Base-by-base conservation (phyloP, 2,113 vertebrate species). In the Danio rerio region DNA sequence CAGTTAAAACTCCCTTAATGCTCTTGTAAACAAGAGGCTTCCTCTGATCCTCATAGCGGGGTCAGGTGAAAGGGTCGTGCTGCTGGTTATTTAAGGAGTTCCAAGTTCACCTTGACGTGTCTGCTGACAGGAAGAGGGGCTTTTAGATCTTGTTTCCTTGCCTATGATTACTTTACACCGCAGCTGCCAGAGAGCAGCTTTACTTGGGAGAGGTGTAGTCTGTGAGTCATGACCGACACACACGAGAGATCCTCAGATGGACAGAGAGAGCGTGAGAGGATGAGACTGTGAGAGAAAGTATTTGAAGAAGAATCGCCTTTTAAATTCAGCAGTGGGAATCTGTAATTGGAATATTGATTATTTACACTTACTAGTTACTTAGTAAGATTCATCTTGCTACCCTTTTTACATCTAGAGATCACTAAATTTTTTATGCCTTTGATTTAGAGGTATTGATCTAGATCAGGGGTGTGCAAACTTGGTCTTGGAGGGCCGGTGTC, bases 41-140 rank as follows among this genome's bases (percentile, higher is more conserved):
- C 82, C 73, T 92, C 81, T 92, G 80, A 90, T 90, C 86, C 89
- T 82, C 85, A 85, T 82, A 85, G 87, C 85, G 84, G 87, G 86
- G 83, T 78, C 74, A 71, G 77, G 85, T 86, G 82, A 81, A 84
- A 78, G 88, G 89, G 88, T 91, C 73, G 68, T 20, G 12, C 79
- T 72, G 85, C 55, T 75, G 72, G 90, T 91, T 93, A 94, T 94
- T 94, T 93, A 93, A 93, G 88, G 89, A 86, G 90, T 83, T 89
- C 88, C 90, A 92, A 92, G 91, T 94, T 94, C 92, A 93, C 92
- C 92, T 93, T 94, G 92, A 93, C 88, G 87, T 93, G 83, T 86
- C 89, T 87, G 91, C 89, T 93, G 92, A 94, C 91, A 93, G 92
- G 92, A 93, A 92, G 88, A 90, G 89, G 86, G 85, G 75, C 72